These are phyloP conservation scores for Clanis bilineata DNA, from an alignment of 2,888 invertebrate genomes.

Conservation along the genomic window DNA sequence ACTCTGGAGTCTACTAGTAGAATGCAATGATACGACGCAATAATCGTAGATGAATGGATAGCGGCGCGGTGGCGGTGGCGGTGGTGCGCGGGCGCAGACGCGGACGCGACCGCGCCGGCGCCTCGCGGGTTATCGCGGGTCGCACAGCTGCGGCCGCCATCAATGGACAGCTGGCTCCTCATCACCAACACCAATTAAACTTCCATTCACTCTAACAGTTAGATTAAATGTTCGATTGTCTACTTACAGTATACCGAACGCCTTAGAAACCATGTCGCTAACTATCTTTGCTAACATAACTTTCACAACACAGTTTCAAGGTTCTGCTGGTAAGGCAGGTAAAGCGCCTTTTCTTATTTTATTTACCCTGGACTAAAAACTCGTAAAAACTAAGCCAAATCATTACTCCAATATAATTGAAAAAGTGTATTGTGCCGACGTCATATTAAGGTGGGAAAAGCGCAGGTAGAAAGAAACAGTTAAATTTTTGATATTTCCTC, in stretches of 20 bases:
- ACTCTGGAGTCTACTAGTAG: too few relatives aligned
- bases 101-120: constrained; percentile 56
- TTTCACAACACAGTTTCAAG: too few relatives aligned
- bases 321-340: too few relatives aligned
- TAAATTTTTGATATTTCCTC: too few relatives aligned
- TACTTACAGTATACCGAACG: not conserved
- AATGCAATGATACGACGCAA: constrained; percentile 33
- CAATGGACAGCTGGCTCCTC: constrained; percentile 52
- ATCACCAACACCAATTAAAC: constrained; percentile 37
- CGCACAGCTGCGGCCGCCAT: constrained; percentile 50
- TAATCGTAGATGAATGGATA: constrained; percentile 60
- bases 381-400: too few relatives aligned
- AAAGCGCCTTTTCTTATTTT: too few relatives aligned
- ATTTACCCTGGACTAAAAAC: too few relatives aligned
- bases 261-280: not conserved
- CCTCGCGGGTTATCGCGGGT: constrained; percentile 76
- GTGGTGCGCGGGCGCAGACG: constrained; percentile 37
- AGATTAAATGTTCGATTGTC: constrained; percentile 1
- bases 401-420: too few relatives aligned
- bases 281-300: too few relatives aligned
- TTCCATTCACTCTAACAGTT: constrained; percentile 29
- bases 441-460: too few relatives aligned
- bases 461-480: too few relatives aligned
- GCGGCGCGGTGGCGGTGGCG: constrained; percentile 20
- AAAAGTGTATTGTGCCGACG: too few relatives aligned